These are phyloP conservation scores for Hoplostethus atlanticus DNA, from an alignment of 2,797 vertebrate species.

Conservation along the genomic window DNA sequence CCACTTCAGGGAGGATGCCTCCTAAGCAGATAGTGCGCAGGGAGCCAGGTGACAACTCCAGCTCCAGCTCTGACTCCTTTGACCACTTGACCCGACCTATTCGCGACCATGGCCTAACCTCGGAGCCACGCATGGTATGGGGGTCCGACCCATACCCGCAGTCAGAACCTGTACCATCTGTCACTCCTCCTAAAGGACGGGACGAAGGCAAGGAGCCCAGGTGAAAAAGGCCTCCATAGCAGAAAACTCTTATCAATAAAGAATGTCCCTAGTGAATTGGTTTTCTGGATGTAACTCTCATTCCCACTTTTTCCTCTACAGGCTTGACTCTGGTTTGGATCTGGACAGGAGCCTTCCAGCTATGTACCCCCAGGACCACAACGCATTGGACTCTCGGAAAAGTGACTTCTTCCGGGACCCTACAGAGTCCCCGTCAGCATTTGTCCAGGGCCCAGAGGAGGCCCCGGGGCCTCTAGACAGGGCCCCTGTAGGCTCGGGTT, in stretches of 20 bases:
- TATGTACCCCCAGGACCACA: conserved; percentile 89
- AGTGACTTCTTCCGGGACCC: conserved; percentile 90
- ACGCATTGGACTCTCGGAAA: conserved; percentile 89
- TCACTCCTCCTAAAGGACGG: conserved; percentile 88
- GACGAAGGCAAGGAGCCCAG: conserved; percentile 88
- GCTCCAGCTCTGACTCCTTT: conserved; percentile 92
- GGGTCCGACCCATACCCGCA: conserved; percentile 93
- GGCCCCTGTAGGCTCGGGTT: conserved; percentile 76
- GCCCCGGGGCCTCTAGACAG: conserved; percentile 82
- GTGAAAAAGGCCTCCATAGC: conserved; percentile 47
- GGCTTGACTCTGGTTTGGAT: conserved; percentile 89
- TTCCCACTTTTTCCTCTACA: conserved; percentile 58
- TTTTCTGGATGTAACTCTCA: conserved; percentile 1
- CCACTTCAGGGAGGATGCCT: conserved; percentile 91
- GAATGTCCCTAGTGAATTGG: background rate
- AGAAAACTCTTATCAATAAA: too few species aligned
- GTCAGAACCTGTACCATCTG: conserved; percentile 87
- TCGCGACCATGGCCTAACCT: conserved; percentile 90
- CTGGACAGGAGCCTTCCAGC: conserved; percentile 86
- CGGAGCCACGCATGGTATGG: conserved; percentile 94
- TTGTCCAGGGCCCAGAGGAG: conserved; percentile 89
- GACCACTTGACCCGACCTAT: conserved; percentile 92
- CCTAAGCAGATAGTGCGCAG: conserved; percentile 95
- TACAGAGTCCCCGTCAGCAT: conserved; percentile 86
- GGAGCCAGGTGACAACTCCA: conserved; percentile 93